Evolutionary conservation across 2,888 invertebrate genomes (phyloP).

Genomic region (Calephelis perditalis): DNA sequence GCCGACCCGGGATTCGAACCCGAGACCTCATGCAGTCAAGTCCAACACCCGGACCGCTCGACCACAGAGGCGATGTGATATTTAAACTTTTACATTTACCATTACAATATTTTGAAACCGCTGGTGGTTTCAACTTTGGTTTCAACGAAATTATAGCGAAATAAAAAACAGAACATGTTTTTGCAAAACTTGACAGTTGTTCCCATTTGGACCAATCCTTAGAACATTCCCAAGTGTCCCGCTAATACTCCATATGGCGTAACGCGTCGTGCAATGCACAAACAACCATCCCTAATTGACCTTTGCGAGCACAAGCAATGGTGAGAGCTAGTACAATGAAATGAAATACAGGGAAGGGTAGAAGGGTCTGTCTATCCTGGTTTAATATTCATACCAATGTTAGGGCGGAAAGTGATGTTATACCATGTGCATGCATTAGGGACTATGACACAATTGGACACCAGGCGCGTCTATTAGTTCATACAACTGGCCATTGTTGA

Average conservation of each 20-base stretch:
- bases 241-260: conserved; percentile 76
- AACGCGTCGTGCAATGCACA: conserved; percentile 55
- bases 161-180: conserved; percentile 41
- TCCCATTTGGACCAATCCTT: conserved; percentile 59
- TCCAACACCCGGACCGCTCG: too few relatives aligned
- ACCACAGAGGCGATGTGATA: too few relatives aligned
- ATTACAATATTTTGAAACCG: too few relatives aligned
- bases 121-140: too few relatives aligned
- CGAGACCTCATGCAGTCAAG: too few relatives aligned
- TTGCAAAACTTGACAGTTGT: conserved; percentile 67
- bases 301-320: conserved; percentile 30
- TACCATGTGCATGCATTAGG: conserved; percentile 76
- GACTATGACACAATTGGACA: conserved; percentile 64
- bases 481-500: conserved; percentile 52
- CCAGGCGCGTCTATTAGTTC: conserved; percentile 59
- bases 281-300: conserved; percentile 49
- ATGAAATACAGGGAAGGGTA: conserved; percentile 21
- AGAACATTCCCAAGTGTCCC: conserved; percentile 67
- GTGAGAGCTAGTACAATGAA: conserved; percentile 13
- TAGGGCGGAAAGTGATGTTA: conserved; percentile 66
- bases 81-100: too few relatives aligned
- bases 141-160: background rate
- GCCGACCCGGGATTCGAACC: too few relatives aligned
- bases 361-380: conserved; percentile 41
- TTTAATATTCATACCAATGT: conserved; percentile 52